phyloP scores from a whole-genome alignment of 2,113 vertebrate species.

The Alexandromys fortis region DNA sequence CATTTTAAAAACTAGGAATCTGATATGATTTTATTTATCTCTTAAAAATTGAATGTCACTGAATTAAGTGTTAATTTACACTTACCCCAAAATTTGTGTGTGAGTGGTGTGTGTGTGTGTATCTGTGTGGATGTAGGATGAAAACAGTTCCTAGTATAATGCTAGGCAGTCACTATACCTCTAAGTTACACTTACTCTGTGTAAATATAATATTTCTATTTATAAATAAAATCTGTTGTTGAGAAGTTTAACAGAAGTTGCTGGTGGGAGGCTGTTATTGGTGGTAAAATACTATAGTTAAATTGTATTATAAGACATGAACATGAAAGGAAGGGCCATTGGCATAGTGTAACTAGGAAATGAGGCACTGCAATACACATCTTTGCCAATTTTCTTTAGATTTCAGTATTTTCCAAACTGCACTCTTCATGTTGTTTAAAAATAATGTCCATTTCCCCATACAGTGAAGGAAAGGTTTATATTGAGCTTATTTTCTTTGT shows the following conservation, averaged over 20 bases:
- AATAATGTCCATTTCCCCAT: neutral
- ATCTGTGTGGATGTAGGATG: neutral
- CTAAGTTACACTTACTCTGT: neutral
- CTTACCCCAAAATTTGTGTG: neutral
- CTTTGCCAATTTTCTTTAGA: neutral
- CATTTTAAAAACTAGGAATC: neutral
- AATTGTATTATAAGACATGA: neutral
- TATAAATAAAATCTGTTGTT: neutral
- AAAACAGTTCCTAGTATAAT: neutral
- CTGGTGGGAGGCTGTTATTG: neutral
- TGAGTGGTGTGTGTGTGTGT: neutral
- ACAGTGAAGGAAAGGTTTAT: neutral
- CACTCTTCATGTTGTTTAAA: neutral
- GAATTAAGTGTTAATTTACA: neutral
- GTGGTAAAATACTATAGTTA: neutral
- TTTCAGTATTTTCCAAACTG: neutral
- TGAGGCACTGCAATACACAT: neutral
- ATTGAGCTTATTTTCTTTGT: constrained; percentile 35
- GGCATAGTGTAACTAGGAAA: neutral
- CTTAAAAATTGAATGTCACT: neutral
- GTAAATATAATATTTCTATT: neutral
- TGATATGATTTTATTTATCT: neutral
- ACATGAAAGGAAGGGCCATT: accelerated
- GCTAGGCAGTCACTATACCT: neutral
- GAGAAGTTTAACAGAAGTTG: neutral